These are phyloP conservation scores for Nematostella vectensis DNA, from an alignment of 92 coral and sea anemone species.

Conservation along the genomic window DNA sequence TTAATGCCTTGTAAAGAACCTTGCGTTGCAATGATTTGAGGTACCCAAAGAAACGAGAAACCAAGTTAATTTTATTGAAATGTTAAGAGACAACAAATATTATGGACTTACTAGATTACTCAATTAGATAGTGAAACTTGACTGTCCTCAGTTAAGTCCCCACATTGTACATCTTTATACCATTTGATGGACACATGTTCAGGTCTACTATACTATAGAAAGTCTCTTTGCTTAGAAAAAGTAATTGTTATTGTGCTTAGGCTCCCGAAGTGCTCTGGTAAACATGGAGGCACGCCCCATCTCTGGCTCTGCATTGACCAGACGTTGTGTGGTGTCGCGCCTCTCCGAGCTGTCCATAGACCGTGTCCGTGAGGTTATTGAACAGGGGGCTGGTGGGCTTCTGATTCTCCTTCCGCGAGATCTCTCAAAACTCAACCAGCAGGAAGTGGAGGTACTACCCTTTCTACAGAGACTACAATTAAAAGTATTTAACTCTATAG, in stretches of 20 bases:
- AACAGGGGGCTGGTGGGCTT: constrained; percentile 88
- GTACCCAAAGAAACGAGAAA: no score
- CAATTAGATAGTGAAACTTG: no score
- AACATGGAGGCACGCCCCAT: constrained; percentile 99
- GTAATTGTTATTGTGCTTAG: constrained; percentile 36
- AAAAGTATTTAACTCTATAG: no score
- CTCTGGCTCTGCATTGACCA: constrained; percentile 69
- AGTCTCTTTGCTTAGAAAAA: neutral
- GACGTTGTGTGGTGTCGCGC: constrained; percentile 84
- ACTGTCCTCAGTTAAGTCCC: no score
- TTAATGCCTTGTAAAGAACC: no score
- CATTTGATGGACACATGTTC: no score
- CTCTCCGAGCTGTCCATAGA: constrained; percentile 71
- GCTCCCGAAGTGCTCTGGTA: constrained; percentile 89
- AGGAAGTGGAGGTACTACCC: constrained; percentile 64
- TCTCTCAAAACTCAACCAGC: constrained; percentile 44
- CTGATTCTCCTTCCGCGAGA: constrained; percentile 77
- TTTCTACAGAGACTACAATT: neutral
- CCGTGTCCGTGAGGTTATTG: constrained; percentile 71
- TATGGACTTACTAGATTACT: no score
- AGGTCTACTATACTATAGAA: no score
- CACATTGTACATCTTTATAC: no score
- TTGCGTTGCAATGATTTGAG: no score
- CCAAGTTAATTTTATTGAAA: no score
- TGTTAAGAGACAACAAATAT: no score